A percentile compares a stretch with the other conserved stretches of the same genome.
phyloP scores from a whole-genome alignment of 2,888 invertebrate species.

The Perizoma flavofasciatum region DNA sequence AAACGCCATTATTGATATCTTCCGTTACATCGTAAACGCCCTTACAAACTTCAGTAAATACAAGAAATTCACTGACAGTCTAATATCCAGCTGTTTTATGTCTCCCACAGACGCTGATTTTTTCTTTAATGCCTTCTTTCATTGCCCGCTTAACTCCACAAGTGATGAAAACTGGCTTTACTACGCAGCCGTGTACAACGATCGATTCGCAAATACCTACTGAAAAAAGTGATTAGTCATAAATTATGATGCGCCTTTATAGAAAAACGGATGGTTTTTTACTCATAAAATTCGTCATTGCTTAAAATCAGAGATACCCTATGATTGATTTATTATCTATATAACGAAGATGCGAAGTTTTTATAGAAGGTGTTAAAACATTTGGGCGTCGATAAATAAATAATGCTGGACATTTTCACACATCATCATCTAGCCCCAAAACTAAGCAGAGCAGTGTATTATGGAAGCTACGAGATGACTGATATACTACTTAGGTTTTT shows the following conservation, averaged over 20 bases:
- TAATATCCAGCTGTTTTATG: slow-evolving; percentile 30
- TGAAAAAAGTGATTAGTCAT: slow-evolving; percentile 24
- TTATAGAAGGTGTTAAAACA: slow-evolving; percentile 18
- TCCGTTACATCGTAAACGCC: slow-evolving; percentile 31
- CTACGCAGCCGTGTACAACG: slow-evolving; percentile 21
- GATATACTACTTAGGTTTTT: too few species aligned
- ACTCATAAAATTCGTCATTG: slow-evolving; percentile 30
- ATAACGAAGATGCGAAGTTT: slow-evolving; percentile 26
- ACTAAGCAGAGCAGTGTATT: too few species aligned
- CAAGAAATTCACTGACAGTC: slow-evolving; percentile 27
- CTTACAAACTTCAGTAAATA: slow-evolving; percentile 28
- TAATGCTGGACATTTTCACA: background rate
- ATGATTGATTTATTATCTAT: slow-evolving; percentile 37
- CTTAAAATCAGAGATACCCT: slow-evolving; percentile 31
- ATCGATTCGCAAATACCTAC: slow-evolving; percentile 13
- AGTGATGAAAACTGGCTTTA: slow-evolving; percentile 26
- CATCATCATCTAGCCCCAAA: too few species aligned
- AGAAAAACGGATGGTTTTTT: slow-evolving; percentile 21
- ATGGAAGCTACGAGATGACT: too few species aligned
- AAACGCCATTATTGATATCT: slow-evolving; percentile 23
- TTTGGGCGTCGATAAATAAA: slow-evolving; percentile 5
- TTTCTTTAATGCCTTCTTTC: slow-evolving; percentile 25
- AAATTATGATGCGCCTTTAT: slow-evolving; percentile 29
- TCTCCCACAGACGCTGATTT: slow-evolving; percentile 21
- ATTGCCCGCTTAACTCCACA: slow-evolving; percentile 22